Conservation (phyloP, 2,797 vertebrate genomes). For the Galaxias olidus region DNA sequence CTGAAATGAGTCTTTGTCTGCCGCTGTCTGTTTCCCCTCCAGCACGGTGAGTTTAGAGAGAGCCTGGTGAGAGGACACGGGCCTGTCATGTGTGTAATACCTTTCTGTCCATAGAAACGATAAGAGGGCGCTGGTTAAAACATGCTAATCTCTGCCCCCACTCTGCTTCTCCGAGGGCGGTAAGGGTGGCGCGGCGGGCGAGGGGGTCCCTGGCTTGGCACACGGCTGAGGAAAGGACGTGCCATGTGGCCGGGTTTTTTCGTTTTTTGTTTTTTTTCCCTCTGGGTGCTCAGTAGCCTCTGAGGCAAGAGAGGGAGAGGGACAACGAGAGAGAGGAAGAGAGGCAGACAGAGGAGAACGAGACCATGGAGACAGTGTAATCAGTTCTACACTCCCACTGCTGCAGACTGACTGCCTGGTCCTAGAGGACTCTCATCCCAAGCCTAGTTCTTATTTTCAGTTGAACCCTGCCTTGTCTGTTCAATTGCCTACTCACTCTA, state of each 20-base stretch:
- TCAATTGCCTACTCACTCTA: neutral
- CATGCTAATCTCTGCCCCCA: constrained; percentile 56
- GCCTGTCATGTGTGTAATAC: constrained; percentile 45
- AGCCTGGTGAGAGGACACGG: constrained; percentile 24
- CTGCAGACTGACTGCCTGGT: constrained; percentile 35
- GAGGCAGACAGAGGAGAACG: constrained; percentile 36
- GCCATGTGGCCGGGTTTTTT: constrained; percentile 62
- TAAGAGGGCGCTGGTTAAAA: constrained; percentile 51
- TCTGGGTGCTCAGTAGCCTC: constrained; percentile 36
- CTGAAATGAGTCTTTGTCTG: neutral
- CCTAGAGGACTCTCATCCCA: constrained; percentile 48
- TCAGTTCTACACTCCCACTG: constrained; percentile 51
- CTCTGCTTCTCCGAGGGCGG: constrained; percentile 28
- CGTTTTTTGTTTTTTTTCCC: constrained; percentile 36
- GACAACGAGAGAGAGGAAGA: neutral
- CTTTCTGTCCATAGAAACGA: constrained; percentile 54
- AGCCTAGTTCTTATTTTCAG: constrained; percentile 15
- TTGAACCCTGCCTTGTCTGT: neutral
- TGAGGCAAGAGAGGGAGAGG: neutral
- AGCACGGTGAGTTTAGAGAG: constrained; percentile 1
- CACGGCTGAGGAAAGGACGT: constrained; percentile 25
- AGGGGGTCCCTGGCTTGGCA: constrained; percentile 54
- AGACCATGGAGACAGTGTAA: constrained; percentile 30
- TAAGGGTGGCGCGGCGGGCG: constrained; percentile 31
- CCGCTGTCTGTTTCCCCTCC: constrained; percentile 13